Evolutionary conservation across 2,888 invertebrate genomes (phyloP), one percentile per base, ranked within the genome.

Genomic region (Magallana nippona): DNA sequence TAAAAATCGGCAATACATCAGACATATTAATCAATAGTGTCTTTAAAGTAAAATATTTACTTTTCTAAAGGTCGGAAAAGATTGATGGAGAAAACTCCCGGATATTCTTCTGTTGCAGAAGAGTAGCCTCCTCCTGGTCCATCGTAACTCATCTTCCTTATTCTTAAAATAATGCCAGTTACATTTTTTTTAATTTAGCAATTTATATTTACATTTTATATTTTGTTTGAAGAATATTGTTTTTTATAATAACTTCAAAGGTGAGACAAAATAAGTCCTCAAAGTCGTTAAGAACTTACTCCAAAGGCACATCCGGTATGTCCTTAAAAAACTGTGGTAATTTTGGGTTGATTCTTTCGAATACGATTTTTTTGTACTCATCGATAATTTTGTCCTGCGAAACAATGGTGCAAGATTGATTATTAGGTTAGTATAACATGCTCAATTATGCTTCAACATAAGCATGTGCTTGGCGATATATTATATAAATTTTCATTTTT

Each of bases 21-120:
- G 27, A 77, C 27, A 60, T n/a, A 60, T 17, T 1, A n/a, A 60
- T 60, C 15, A n/a, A 60, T 17, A 44, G 44, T 44, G 8, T 5
- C 44, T 8, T 44, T 44, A 8, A 44, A n/a, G n/a, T n/a, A n/a
- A 44, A 44, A 44, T 8, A 8, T 44, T 44, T 88, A 93, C 92
- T 87, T 88, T 56, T 90, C 87, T 62, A 87, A 85, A 58, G 91
- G 91, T 80, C 92, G 83, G 77, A 87, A 86, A 0, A 90, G 87
- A 86, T 94, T 93, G 58, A 92, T 91, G 83, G 90, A 92, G 87
- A 93, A 93, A 10, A 89, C 88, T 10, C 94, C 94, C 2, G 94
- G 93, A 78, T 91, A 85, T 85, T 93, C 93, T 17, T 90, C 88
- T 10, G 93, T 89, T 0, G 94, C 94, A 15, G 91, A 86, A 8